Evolutionary conservation across 2,113 vertebrate genomes (phyloP).

Genomic region (Zapus hudsonius): DNA sequence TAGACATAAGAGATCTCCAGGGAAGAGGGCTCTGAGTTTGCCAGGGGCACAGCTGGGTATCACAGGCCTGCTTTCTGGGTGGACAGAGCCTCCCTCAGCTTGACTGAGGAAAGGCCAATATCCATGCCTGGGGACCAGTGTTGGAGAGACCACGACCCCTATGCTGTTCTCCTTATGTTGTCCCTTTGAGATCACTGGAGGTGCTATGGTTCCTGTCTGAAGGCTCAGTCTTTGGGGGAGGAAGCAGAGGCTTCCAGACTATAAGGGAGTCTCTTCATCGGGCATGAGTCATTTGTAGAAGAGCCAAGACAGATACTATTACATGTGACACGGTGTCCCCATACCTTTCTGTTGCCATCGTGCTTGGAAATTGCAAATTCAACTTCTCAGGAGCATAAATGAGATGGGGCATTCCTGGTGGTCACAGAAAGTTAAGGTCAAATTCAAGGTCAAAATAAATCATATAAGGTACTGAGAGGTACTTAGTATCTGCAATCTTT

Average conservation of each 20-base stretch:
- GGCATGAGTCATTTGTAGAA: fast-evolving
- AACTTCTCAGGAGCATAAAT: too few species aligned
- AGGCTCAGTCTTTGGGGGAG: neutral
- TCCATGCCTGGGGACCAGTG: fast-evolving
- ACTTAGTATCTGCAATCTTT: neutral
- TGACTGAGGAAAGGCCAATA: too few species aligned
- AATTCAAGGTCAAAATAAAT: neutral
- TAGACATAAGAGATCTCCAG: fast-evolving
- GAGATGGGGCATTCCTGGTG: neutral
- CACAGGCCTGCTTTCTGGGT: fast-evolving
- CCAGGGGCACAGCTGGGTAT: neutral
- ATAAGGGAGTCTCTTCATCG: too few species aligned
- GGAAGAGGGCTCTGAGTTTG: neutral
- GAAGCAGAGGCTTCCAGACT: neutral
- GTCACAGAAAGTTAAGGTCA: neutral
- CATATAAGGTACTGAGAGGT: fast-evolving
- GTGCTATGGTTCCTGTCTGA: fast-evolving
- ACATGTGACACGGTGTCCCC: fast-evolving
- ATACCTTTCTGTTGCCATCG: neutral
- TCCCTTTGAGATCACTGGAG: neutral
- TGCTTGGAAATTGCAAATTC: fast-evolving
- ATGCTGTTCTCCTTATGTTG: neutral
- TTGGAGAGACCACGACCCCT: neutral
- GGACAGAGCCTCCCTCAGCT: neutral
- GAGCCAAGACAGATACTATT: neutral